Conservation (phyloP, 2,113 vertebrate genomes). For the Vulpes lagopus region DNA sequence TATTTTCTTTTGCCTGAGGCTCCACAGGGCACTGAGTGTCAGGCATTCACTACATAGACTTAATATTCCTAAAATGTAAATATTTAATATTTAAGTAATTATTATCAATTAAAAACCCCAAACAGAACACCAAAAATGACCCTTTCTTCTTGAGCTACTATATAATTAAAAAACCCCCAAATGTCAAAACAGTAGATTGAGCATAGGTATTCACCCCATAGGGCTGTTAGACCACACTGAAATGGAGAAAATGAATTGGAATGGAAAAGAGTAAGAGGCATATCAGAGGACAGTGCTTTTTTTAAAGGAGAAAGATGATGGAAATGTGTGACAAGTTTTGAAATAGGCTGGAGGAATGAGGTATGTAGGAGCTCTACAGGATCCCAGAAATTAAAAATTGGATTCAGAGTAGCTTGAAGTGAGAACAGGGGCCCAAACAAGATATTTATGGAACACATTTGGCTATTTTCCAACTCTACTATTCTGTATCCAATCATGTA, state of each 20-base stretch:
- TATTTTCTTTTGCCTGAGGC: not conserved
- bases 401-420: not conserved
- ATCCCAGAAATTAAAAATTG: not conserved
- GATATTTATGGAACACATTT: not conserved
- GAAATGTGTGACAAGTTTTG: not conserved
- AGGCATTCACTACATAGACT: not conserved
- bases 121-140: not conserved
- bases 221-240: not conserved
- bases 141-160: not conserved
- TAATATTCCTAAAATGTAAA: not conserved
- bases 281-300: not conserved
- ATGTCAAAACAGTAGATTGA: not conserved
- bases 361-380: not conserved
- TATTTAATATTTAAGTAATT: conserved; percentile 4
- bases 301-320: not conserved
- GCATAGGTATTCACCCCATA: not conserved
- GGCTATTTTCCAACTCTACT: not conserved
- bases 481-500: not conserved
- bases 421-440: not conserved
- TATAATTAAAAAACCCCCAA: not conserved
- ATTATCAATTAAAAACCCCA: not conserved
- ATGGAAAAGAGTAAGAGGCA: not conserved
- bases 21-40: not conserved
- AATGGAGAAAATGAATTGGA: not conserved
- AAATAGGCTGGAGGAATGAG: not conserved